Conservation (phyloP, 2,797 vertebrate species). For the Vireo griseus region DNA sequence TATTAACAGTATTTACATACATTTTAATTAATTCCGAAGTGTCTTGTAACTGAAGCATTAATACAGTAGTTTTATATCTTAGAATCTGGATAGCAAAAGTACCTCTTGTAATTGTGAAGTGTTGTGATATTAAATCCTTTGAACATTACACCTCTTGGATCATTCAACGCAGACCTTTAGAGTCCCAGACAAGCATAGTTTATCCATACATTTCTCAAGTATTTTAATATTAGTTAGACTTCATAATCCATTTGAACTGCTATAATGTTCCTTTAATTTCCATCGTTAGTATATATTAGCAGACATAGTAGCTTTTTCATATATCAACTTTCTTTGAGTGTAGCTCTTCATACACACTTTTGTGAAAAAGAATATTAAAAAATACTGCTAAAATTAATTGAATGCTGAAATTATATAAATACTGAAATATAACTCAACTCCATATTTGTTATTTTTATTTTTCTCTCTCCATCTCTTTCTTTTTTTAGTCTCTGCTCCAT, state of each 20-base stretch:
- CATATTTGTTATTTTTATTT: neutral
- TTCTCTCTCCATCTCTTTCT: neutral
- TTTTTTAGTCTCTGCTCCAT: neutral
- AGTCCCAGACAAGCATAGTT: neutral
- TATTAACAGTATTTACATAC: rapidly evolving
- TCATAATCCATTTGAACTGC: neutral
- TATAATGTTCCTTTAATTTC: neutral
- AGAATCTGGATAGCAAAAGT: neutral
- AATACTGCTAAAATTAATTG: neutral
- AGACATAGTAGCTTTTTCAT: neutral
- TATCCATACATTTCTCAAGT: neutral
- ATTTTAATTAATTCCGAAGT: neutral
- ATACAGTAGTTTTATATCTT: neutral
- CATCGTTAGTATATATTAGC: neutral
- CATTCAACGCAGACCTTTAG: neutral
- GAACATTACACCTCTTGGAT: neutral
- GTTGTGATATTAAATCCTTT: neutral
- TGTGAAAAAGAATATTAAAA: neutral
- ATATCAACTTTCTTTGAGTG: neutral
- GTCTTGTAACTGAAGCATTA: neutral
- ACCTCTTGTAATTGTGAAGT: neutral
- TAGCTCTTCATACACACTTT: neutral
- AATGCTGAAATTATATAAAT: neutral
- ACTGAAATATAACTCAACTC: neutral
- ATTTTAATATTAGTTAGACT: neutral